Percentiles rank a stretch among this genome's conserved stretches.
Evolutionary conservation across 2,888 invertebrate species (phyloP).

Genomic region (Limnephilus marmoratus): DNA sequence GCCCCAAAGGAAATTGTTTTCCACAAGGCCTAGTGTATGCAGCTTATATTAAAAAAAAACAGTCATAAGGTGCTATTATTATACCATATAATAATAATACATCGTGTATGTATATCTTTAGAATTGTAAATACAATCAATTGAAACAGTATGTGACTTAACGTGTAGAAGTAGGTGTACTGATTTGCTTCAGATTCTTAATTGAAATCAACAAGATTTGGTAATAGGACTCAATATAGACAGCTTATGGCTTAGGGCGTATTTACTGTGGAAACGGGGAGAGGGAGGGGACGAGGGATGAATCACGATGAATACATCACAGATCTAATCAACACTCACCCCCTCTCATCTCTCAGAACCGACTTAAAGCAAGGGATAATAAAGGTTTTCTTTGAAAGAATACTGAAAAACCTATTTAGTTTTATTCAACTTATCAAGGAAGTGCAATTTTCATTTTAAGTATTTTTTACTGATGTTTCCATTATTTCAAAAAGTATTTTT

Average conservation of each 20-base stretch:
- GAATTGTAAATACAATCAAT: background rate
- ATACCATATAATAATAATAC: no score
- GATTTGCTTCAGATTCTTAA: background rate
- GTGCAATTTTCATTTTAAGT: background rate
- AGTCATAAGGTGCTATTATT: no score
- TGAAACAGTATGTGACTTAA: background rate
- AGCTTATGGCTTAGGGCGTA: background rate
- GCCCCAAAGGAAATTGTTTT: no score
- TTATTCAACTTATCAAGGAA: background rate
- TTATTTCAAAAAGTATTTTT: no score
- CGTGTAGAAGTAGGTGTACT: background rate
- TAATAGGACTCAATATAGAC: background rate
- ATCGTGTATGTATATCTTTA: no score
- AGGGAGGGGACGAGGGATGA: background rate
- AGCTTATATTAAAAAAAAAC: no score
- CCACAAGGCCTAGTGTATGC: no score
- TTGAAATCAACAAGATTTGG: background rate
- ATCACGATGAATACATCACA: background rate
- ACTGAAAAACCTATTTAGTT: background rate
- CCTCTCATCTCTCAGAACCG: background rate
- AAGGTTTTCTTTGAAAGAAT: background rate
- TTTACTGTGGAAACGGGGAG: background rate
- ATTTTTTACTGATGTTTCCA: no score
- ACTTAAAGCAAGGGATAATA: background rate
- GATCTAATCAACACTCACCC: background rate